Conservation (phyloP, 1,140 invertebrate genomes). For the Ceratosolen fusciceps region DNA sequence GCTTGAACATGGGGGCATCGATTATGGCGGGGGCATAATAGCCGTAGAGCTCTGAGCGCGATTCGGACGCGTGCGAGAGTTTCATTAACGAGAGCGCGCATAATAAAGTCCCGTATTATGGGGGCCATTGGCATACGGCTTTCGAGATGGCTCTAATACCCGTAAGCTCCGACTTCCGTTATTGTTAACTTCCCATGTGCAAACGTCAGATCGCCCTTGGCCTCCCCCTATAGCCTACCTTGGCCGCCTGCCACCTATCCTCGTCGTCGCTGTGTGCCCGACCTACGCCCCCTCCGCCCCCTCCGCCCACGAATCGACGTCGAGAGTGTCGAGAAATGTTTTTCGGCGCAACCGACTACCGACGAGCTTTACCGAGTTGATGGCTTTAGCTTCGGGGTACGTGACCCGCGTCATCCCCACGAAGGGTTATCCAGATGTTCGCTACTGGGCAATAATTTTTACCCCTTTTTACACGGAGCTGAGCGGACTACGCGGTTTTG, state of each 20-base stretch:
- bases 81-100: slow-evolving; percentile 21
- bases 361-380: not conserved
- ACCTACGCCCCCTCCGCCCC: not conserved
- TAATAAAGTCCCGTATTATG: slow-evolving; percentile 33
- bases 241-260: too few relatives aligned
- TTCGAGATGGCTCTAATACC: not conserved
- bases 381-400: not conserved
- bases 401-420: not conserved
- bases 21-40: not conserved
- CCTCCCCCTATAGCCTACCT: not conserved
- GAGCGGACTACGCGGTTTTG: not conserved
- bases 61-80: slow-evolving; percentile 16
- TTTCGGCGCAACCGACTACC: not conserved
- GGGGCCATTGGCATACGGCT: slow-evolving; percentile 3
- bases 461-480: not conserved
- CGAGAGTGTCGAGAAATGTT: not conserved
- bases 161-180: not conserved
- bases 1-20: not conserved
- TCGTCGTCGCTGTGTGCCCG: too few relatives aligned
- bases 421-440: not conserved
- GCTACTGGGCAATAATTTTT: not conserved
- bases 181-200: not conserved
- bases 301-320: not conserved
- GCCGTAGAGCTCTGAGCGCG: not conserved
- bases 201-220: too few relatives aligned